Percentiles rank a stretch among this genome's conserved stretches.
Evolutionary conservation across 2,797 vertebrate genomes (phyloP).

Genomic region (Fratercula arctica): DNA sequence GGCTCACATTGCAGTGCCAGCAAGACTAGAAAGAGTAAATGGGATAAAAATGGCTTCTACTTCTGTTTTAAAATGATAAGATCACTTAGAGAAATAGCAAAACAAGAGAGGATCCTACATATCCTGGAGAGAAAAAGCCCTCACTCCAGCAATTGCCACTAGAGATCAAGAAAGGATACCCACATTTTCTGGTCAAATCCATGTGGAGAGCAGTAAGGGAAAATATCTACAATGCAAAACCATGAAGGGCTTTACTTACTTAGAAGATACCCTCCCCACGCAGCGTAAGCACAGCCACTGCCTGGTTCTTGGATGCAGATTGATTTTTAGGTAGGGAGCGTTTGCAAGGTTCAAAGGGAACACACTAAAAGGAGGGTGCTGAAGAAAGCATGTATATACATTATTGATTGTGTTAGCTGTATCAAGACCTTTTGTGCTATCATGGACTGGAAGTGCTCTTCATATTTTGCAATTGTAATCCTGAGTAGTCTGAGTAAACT

Average conservation of each 20-base stretch:
- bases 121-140: background rate
- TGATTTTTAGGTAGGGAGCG: slow-evolving; percentile 38
- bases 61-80: background rate
- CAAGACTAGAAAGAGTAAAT: background rate
- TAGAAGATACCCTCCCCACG: background rate
- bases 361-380: background rate
- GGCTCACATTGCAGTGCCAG: background rate
- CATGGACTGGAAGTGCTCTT: slow-evolving; percentile 28
- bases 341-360: slow-evolving; percentile 42
- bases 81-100: background rate
- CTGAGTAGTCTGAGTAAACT: slow-evolving; percentile 51
- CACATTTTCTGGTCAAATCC: background rate
- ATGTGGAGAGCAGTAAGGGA: background rate
- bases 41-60: background rate
- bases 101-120: background rate
- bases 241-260: background rate
- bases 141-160: background rate
- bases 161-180: background rate
- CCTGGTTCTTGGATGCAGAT: background rate
- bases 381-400: background rate
- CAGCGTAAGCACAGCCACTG: background rate
- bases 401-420: slow-evolving; percentile 53
- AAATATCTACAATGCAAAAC: background rate
- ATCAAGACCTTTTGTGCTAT: slow-evolving; percentile 32
- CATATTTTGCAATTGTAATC: slow-evolving; percentile 15